A percentile compares a stretch with the other conserved stretches of the same genome.
These are phyloP conservation scores for Rotaria magnacalcarata DNA, from an alignment of 2,888 invertebrate species.

Conservation along the genomic window DNA sequence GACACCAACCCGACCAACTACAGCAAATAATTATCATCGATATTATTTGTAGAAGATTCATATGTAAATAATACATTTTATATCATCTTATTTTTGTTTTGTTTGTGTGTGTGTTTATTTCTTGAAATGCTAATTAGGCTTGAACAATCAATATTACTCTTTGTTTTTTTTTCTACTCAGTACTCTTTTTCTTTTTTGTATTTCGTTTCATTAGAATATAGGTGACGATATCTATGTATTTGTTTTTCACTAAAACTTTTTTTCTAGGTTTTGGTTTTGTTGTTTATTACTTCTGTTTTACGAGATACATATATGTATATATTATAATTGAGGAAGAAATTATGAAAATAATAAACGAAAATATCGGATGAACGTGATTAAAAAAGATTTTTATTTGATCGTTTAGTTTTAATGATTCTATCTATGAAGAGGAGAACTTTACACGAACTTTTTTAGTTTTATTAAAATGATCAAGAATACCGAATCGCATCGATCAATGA, in stretches of 20 bases:
- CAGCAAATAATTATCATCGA: conserved; percentile 17
- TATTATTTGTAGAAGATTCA: background rate
- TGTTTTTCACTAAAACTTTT: background rate
- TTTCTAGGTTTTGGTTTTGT: background rate
- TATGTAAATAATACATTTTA: conserved; percentile 8
- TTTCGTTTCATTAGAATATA: background rate
- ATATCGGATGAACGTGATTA: background rate
- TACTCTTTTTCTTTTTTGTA: background rate
- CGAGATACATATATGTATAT: background rate
- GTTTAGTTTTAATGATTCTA: no score
- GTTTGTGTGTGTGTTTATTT: background rate
- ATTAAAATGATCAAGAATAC: no score
- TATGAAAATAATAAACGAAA: conserved; percentile 13
- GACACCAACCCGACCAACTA: background rate
- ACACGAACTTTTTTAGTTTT: no score
- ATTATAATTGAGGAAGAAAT: background rate
- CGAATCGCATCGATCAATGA: no score
- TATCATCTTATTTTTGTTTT: background rate
- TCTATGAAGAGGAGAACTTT: no score
- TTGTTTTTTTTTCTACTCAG: background rate
- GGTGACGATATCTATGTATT: background rate
- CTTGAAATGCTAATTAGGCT: background rate
- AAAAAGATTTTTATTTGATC: no score
- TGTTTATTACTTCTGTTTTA: background rate
- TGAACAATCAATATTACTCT: background rate